These are phyloP conservation scores for Glaucomys volans DNA, from an alignment of 2,113 vertebrate genomes.

Conservation along the genomic window DNA sequence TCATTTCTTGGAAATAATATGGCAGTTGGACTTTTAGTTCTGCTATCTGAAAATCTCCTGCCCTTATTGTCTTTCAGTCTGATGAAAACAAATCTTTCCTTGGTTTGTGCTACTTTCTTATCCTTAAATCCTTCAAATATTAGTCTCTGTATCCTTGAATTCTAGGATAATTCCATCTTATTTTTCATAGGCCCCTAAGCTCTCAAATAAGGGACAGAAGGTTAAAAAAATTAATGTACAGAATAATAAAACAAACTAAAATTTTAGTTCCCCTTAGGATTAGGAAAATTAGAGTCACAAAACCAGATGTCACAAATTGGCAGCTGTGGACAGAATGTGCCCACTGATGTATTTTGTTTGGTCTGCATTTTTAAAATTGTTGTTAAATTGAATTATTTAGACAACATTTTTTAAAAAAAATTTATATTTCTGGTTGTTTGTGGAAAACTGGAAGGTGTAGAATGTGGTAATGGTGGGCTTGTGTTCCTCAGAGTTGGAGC, in stretches of 20 bases:
- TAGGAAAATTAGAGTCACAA: slow-evolving; percentile 14
- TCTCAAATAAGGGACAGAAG: neutral
- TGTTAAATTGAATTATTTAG: neutral
- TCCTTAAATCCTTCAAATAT: neutral
- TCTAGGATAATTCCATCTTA: neutral
- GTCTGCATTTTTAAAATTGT: neutral
- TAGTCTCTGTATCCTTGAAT: neutral
- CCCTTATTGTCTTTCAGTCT: neutral
- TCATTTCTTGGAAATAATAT: neutral
- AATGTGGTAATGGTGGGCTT: neutral
- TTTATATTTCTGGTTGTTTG: neutral
- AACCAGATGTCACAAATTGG: neutral
- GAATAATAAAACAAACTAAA: slow-evolving; percentile 7
- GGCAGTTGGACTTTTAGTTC: neutral
- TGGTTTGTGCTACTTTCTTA: neutral
- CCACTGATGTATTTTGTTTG: neutral
- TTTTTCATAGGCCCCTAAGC: neutral
- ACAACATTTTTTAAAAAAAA: neutral
- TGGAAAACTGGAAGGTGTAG: neutral
- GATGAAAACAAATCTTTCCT: neutral
- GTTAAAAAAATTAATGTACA: neutral
- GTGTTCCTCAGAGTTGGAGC: neutral
- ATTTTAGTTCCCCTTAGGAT: neutral
- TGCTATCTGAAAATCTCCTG: neutral
- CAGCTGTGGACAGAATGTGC: neutral